Base-by-base conservation (phyloP, 2,113 vertebrate species). In the Meles meles region DNA sequence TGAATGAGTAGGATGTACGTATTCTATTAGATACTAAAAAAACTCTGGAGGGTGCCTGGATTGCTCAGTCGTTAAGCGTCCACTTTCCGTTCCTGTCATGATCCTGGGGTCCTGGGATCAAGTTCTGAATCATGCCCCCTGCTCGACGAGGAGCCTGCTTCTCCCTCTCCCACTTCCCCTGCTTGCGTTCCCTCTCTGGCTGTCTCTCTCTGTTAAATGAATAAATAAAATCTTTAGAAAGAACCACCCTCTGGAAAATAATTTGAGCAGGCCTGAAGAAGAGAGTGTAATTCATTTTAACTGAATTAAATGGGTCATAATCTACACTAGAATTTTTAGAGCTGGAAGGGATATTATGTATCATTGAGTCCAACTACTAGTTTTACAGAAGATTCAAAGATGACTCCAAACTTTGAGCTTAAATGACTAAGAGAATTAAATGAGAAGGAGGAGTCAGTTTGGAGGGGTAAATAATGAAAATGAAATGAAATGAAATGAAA, bases 301-400 rank as follows among this genome's bases (percentile, higher is more conserved):
- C 12, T 65, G 31, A n/a, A n/a, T n/a, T n/a, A n/a, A n/a, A n/a
- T n/a, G n/a, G n/a, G n/a, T n/a, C n/a, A n/a, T n/a, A n/a, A n/a
- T n/a, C n/a, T n/a, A 42, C 31, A 86, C 27, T n/a, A 92, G 80
- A 69, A 86, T 90, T 97, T 97, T 92, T 86, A 74, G n/a, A 95
- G 55, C 79, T 85, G 37, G 20, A 86, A 93, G 71, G 27, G 3
- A 88, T 80, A 69, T 67, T 59, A 44, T 47, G 5, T 44, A 67
- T 83, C 37, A n/a, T 39, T 85, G 80, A 82, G 44, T 77, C 39
- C 18, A 79, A 84, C 25, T 4, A 84, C 47, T 67, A 52, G n/a
- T 90, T 94, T 97, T 82, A 92, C n/a, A 65, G 72, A 88, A 31
- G 91, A 76, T 71, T 90, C 80, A 94, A 83, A 83, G 29, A 77